Evolutionary conservation across 1,140 invertebrate genomes (phyloP), one percentile per base, ranked within the genome.

Genomic region (Neuroterus valhalla): DNA sequence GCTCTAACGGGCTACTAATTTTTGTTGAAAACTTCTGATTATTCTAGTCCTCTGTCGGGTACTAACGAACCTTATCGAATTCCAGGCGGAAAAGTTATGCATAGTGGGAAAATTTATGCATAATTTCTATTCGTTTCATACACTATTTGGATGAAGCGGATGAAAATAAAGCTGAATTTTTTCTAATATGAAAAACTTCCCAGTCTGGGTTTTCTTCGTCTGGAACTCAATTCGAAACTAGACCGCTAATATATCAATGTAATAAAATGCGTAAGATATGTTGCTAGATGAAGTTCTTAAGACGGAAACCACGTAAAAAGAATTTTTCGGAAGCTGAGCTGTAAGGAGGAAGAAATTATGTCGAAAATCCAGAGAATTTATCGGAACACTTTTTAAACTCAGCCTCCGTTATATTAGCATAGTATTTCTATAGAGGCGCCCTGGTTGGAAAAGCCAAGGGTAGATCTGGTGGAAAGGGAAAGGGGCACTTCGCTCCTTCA

Each of bases 371-470:
- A 71, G 83, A 87, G 82, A 90, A 90, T 90, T 90, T 89, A 90
- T 90, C 86, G 87, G 83, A 82, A 80, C 87, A 89, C 88, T 89
- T 90, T 89, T 89, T 87, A 88, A 89, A 90, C 88, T 90, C 87
- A 85, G 85, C 88, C 88, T 88, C 87, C 81, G 79, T 75, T 50
- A 81, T 83, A 90, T 90, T 90, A 90, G 88, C 89, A 90, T 90
- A 90, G 89, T 90, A 90, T 89, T 89, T 90, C 86, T 87, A 88
- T 86, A 79, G 76, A 79, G 82, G 81, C 76, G 79, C 81, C 31
- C 31, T 38, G 6, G 31, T 5, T 38, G 81, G 74, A 79, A 76
- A 79, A 78, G 70, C 72, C 68, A 77, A 83, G 76, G 67, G 70
- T 76, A 72, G 78, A 74, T 75, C 74, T 75, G 55, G 70, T 45